A percentile compares a stretch with the other conserved stretches of the same genome.
Conservation (phyloP, 2,888 invertebrate genomes). For the Corbicula japonica region DNA sequence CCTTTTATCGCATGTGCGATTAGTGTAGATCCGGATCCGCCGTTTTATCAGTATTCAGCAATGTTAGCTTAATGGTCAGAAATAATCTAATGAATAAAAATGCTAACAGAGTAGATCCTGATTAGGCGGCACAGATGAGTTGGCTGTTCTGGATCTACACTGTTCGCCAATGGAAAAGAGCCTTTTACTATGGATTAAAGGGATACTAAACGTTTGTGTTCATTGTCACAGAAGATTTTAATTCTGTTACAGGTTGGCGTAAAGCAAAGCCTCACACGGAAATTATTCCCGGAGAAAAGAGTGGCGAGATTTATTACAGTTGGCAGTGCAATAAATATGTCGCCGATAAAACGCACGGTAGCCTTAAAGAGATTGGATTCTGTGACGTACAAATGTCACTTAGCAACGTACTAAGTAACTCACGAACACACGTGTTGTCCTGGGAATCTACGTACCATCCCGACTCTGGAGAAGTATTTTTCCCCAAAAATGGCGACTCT, state of each 20-base stretch:
- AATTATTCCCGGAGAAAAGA: conserved; percentile 50
- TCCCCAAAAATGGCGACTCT: conserved; percentile 38
- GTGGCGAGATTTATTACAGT: conserved; percentile 36
- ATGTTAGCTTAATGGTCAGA: too few relatives aligned
- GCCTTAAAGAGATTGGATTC: conserved; percentile 38
- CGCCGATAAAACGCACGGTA: conserved; percentile 35
- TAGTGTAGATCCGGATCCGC: too few relatives aligned
- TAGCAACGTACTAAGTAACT: not conserved
- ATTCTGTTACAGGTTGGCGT: conserved; percentile 44
- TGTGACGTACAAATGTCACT: conserved; percentile 2
- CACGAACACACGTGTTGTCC: conserved; percentile 46
- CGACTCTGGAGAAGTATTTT: conserved; percentile 59
- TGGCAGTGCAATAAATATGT: conserved; percentile 46
- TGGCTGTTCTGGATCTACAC: too few relatives aligned
- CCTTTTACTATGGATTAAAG: too few relatives aligned
- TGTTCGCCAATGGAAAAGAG: too few relatives aligned
- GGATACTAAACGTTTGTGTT: too few relatives aligned
- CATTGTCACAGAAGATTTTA: too few relatives aligned
- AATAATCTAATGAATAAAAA: too few relatives aligned
- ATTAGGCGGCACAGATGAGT: too few relatives aligned
- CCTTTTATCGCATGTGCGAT: too few relatives aligned
- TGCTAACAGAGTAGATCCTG: too few relatives aligned
- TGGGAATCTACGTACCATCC: conserved; percentile 65
- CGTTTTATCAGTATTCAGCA: too few relatives aligned
- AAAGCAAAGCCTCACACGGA: conserved; percentile 54